Conservation (phyloP, 2,888 invertebrate species). For the Yponomeuta malinellus region DNA sequence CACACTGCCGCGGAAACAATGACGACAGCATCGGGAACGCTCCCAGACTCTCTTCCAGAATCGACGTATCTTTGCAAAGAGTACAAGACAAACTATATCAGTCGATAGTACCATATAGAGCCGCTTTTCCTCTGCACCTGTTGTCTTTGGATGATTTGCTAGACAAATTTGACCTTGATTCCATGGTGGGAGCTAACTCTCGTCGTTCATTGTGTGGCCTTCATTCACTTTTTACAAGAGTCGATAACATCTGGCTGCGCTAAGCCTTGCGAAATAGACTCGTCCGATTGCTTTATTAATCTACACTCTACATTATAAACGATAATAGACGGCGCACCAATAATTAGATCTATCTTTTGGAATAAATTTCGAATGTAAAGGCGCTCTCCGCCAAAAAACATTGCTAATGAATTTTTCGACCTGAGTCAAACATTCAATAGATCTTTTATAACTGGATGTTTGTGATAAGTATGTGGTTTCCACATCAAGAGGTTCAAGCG, state of each 20-base stretch:
- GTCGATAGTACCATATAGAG: neutral
- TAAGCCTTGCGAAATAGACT: neutral
- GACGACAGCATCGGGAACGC: slow-evolving; percentile 48
- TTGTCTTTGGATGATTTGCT: slow-evolving; percentile 51
- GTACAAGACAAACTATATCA: neutral
- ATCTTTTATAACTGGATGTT: too few species aligned
- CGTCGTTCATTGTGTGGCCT: slow-evolving; percentile 52
- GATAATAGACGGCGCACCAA: too few species aligned
- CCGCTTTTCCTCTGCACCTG: neutral
- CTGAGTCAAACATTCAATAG: too few species aligned
- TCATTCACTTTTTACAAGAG: slow-evolving; percentile 61
- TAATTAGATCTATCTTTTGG: too few species aligned
- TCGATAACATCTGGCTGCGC: slow-evolving; percentile 36
- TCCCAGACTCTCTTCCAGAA: slow-evolving; percentile 58
- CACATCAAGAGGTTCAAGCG: too few species aligned
- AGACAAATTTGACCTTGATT: slow-evolving; percentile 69
- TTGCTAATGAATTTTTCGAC: too few species aligned
- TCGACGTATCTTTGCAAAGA: slow-evolving; percentile 26
- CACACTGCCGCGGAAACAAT: slow-evolving; percentile 60
- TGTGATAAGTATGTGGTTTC: too few species aligned
- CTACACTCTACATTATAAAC: too few species aligned
- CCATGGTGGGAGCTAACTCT: slow-evolving; percentile 52
- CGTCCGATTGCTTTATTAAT: neutral
- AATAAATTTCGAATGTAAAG: too few species aligned
- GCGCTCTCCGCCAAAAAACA: too few species aligned